Base-by-base conservation (phyloP, 1,140 invertebrate species). In the Lucilia cuprina region DNA sequence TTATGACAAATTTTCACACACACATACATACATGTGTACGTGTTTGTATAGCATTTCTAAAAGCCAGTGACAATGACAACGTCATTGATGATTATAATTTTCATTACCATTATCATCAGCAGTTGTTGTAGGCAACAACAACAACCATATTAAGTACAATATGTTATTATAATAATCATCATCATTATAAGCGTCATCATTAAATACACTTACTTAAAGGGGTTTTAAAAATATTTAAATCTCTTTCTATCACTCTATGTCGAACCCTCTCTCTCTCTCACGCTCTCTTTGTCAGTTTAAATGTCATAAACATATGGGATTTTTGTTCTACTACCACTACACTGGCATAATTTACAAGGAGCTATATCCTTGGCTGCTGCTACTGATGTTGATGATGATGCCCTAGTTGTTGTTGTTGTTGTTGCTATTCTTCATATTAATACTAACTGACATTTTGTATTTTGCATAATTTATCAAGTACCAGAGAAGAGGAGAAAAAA, bases 61-160 rank as follows among this genome's bases (percentile, higher is more conserved):
- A 12, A 17, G 50, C 50, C 12, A 55, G 50, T 55, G 50, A 55
- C 19, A 21, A 21, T 70, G 65, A 21, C 65, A 21, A 21, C 19
- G 60, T 70, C 65, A 70, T 70, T 70, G 65, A 70, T 70, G 65
- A 70, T 55, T 55, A 55, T 55, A 55, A 55, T 55, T 55, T 55
- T 55, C 50, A 55, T 55, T 55, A 55, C 50, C 50, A 55, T 55
- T 55, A 55, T 55, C 50, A 41, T 41, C 41, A 41, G 41, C 41
- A 41, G 41, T 41, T 8, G 41, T 7, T 3, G 41, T 10, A 41
- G 41, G 41, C 41, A 41, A 55, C 50, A 55, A 55, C 50, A 49
- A 9, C 49, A 49, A 49, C 13, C 49, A 49, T 49, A 9, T 12
- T 49, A 12, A 2, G 9, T 49, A 49, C 13, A 17, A 55, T 55